These are phyloP conservation scores for Amphiura filiformis DNA, from an alignment of 35 echinoderm and acorn worm genomes.

Conservation along the genomic window DNA sequence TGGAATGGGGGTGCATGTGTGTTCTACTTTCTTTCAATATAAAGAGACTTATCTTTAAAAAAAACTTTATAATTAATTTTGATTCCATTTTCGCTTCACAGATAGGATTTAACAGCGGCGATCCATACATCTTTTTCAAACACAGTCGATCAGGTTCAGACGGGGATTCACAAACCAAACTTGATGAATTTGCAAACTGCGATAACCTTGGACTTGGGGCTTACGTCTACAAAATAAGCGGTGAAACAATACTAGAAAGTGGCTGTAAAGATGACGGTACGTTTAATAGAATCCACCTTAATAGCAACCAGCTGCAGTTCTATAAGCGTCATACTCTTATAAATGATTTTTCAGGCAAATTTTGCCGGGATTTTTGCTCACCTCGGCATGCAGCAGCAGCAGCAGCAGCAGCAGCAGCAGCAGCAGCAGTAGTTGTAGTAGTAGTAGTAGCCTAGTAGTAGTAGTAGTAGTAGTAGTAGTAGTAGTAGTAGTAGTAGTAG, in stretches of 20 bases:
- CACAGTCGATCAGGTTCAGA: background rate
- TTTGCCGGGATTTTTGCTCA: background rate
- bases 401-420: conserved; percentile 3
- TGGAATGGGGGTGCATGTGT: too few relatives aligned
- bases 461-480: too few relatives aligned
- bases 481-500: conserved; percentile 4
- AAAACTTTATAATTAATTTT: too few relatives aligned
- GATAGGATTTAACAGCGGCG: background rate
- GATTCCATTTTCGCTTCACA: background rate
- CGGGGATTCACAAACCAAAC: background rate
- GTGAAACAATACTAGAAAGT: background rate
- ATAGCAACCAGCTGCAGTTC: background rate
- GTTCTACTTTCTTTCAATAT: too few relatives aligned
- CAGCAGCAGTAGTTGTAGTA: background rate
- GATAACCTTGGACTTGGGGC: background rate
- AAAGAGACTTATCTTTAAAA: too few relatives aligned
- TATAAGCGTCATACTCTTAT: background rate
- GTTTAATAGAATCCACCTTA: background rate
- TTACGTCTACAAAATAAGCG: background rate
- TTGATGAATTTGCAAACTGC: background rate
- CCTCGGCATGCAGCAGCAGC: background rate
- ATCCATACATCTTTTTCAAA: background rate
- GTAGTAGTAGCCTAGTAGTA: too few relatives aligned
- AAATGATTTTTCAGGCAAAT: background rate
- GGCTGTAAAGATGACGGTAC: background rate